These are phyloP conservation scores for Dipodomys ordii DNA, from an alignment of 2,113 vertebrate genomes.

Conservation along the genomic window DNA sequence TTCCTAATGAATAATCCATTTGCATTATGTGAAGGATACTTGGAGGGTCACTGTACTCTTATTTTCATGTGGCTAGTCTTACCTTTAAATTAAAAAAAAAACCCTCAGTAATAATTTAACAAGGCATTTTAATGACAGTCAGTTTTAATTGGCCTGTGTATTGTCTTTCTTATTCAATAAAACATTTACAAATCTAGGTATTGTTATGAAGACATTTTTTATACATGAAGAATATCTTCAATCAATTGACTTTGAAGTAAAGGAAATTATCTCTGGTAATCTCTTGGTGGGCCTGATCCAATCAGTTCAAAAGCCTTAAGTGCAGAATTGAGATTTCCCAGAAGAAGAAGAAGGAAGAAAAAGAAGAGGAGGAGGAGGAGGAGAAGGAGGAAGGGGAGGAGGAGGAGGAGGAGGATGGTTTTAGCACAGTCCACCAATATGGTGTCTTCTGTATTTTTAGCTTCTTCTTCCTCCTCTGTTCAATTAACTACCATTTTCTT, in stretches of 20 bases:
- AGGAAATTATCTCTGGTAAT: not conserved
- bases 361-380: too few relatives aligned
- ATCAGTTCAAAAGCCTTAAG: not conserved
- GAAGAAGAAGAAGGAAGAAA: not conserved
- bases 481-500: not conserved
- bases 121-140: not conserved
- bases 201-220: not conserved
- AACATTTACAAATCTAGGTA: not conserved
- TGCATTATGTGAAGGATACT: constrained; percentile 5
- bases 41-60: not conserved
- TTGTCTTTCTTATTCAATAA: not conserved
- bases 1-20: constrained; percentile 30
- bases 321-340: not conserved
- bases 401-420: not conserved
- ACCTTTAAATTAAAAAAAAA: constrained; percentile 41
- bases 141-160: not conserved
- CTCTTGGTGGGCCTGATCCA: not conserved
- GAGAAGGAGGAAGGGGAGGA: too few relatives aligned
- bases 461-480: not conserved
- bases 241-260: constrained; percentile 1
- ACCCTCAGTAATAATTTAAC: constrained; percentile 38
- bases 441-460: not conserved
- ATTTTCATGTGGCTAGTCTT: not conserved
- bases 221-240: not conserved
- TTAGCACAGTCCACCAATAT: not conserved